Evolutionary conservation across 1,140 invertebrate genomes (phyloP).

Genomic region (Thaumatotibia leucotreta): DNA sequence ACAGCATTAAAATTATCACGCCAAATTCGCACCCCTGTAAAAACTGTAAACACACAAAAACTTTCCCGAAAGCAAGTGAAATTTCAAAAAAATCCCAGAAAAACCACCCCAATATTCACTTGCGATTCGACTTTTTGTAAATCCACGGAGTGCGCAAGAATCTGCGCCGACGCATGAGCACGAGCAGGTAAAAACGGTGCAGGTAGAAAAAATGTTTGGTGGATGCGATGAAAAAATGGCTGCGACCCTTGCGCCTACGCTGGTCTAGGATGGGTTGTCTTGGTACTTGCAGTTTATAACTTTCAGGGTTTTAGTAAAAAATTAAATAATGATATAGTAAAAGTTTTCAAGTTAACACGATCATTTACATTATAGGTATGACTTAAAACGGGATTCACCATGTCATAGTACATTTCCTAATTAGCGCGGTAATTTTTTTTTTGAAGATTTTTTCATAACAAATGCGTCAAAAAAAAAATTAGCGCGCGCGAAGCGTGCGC

Average conservation of each 20-base stretch:
- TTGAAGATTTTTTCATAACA: no score
- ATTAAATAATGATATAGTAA: no score
- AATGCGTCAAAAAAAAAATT: no score
- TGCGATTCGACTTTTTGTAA: constrained; percentile 6
- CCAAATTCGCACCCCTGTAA: not conserved
- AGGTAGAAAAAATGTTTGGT: constrained; percentile 11
- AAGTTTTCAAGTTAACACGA: no score
- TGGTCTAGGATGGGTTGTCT: not conserved
- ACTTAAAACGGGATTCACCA: no score
- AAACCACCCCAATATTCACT: constrained; percentile 10
- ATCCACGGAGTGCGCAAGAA: not conserved
- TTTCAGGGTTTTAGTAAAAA: no score
- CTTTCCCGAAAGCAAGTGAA: not conserved
- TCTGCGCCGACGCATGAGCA: not conserved
- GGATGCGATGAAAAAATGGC: constrained; percentile 3
- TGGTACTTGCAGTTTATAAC: not conserved
- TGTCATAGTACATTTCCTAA: no score
- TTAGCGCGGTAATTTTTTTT: no score
- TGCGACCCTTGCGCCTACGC: constrained; percentile 1
- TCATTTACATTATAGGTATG: no score
- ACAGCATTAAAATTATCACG: not conserved
- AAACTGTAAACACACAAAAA: constrained; percentile 3
- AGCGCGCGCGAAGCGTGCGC: no score
- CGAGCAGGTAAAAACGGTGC: constrained; percentile 9
- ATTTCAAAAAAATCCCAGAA: constrained; percentile 6